These are phyloP conservation scores for Amphimallon solstitiale DNA, from an alignment of 2,888 invertebrate species.

Conservation along the genomic window DNA sequence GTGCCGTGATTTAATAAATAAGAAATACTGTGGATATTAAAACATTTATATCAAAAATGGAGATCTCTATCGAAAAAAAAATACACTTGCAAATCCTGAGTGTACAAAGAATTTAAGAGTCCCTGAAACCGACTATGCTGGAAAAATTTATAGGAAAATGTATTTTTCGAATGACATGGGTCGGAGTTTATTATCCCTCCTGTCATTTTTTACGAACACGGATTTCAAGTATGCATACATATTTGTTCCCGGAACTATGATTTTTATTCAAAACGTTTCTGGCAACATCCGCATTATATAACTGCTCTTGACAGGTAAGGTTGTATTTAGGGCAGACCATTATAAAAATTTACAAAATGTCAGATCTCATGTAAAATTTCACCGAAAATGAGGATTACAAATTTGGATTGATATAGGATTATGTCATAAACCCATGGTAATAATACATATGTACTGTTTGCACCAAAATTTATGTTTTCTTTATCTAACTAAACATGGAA, in stretches of 20 bases:
- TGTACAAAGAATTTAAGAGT: constrained; percentile 3
- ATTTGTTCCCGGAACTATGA: constrained; percentile 1
- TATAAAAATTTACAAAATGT: no score
- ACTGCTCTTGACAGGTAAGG: no score
- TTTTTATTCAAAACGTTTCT: constrained; percentile 5
- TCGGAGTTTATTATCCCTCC: constrained; percentile 14
- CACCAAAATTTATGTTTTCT: no score
- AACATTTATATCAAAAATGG: constrained; percentile 4
- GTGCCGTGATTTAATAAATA: no score
- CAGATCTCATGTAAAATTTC: no score
- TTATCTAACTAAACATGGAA: no score
- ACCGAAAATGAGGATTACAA: no score
- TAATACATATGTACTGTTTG: no score
- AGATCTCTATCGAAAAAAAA: constrained; percentile 5
- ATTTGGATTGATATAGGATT: no score
- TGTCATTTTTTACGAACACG: constrained; percentile 11
- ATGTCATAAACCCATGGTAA: no score
- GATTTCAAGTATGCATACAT: constrained; percentile 5
- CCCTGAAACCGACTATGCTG: background rate
- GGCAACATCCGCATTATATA: background rate
- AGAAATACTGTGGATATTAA: no score
- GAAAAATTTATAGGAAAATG: constrained; percentile 11
- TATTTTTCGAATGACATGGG: constrained; percentile 23
- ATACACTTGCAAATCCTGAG: background rate
- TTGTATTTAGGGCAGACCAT: no score